phyloP scores from a whole-genome alignment of 2,797 vertebrate species.

The Labroides dimidiatus region DNA sequence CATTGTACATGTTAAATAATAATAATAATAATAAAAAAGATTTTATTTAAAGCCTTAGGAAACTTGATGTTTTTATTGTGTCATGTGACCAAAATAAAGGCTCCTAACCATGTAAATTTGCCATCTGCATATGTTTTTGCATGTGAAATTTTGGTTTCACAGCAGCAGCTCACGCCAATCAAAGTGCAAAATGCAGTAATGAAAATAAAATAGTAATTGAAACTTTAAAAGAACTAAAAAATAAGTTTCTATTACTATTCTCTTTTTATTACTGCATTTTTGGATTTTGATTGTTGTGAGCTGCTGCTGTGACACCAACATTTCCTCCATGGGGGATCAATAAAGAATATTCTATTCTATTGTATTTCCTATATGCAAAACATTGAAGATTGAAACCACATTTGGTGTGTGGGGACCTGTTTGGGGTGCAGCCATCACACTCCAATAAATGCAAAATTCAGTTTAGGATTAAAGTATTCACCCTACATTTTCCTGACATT shows the following conservation, averaged over 20 bases:
- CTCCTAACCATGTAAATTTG: conserved; percentile 8
- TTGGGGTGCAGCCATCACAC: conserved; percentile 3
- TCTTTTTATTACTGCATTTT: no score
- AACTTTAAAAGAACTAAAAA: no score
- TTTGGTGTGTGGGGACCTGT: neutral
- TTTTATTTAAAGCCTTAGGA: neutral
- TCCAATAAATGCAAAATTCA: conserved; percentile 33
- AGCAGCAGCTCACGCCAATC: no score
- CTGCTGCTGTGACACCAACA: no score
- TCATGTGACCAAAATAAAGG: conserved; percentile 1
- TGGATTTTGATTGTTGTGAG: no score
- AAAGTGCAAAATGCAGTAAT: no score
- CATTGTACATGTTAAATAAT: neutral
- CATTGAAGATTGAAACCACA: conserved; percentile 30
- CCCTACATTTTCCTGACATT: conserved; percentile 52
- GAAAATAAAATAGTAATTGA: no score
- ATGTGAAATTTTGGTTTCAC: no score
- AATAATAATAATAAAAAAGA: no score
- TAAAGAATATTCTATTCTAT: no score
- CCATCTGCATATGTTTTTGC: conserved; percentile 26
- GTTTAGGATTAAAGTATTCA: conserved; percentile 65
- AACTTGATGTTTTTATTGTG: conserved; percentile 7
- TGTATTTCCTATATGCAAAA: conserved; percentile 35
- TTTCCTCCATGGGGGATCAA: no score
- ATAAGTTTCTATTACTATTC: no score